These are phyloP conservation scores for Cryptotermes secundus DNA, from an alignment of 1,140 invertebrate species.

Conservation along the genomic window DNA sequence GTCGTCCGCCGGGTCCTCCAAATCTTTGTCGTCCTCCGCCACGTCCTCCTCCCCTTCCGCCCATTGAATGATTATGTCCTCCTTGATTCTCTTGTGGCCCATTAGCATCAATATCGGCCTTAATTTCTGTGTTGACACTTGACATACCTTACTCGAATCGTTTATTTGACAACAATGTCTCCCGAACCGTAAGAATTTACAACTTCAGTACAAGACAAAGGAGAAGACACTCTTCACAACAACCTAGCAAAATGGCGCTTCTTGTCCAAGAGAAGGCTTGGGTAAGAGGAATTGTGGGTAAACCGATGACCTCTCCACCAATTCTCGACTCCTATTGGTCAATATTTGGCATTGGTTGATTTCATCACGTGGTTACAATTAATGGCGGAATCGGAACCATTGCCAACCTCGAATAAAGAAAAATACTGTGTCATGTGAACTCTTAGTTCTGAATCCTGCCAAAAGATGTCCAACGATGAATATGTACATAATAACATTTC, in stretches of 20 bases:
- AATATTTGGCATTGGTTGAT: not conserved
- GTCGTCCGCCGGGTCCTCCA: not conserved
- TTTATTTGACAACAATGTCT: not conserved
- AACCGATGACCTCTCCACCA: not conserved
- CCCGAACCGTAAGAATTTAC: no score
- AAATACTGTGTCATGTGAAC: no score
- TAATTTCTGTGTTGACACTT: not conserved
- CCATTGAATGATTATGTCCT: constrained; percentile 3
- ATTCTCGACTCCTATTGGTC: not conserved
- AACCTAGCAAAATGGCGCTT: not conserved
- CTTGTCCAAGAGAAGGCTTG: not conserved
- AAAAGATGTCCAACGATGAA: no score
- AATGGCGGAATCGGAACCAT: no score
- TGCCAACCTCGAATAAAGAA: no score
- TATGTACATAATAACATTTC: no score
- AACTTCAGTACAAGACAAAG: no score
- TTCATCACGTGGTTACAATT: not conserved
- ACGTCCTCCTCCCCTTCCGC: not conserved
- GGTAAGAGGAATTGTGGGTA: not conserved
- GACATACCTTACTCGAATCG: not conserved
- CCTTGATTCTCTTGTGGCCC: not conserved
- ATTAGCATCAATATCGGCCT: not conserved
- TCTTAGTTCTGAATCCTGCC: no score
- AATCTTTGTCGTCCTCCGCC: not conserved
- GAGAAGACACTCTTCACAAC: no score